Base-by-base conservation (phyloP, 2,888 invertebrate genomes). In the Neoascia interrupta region DNA sequence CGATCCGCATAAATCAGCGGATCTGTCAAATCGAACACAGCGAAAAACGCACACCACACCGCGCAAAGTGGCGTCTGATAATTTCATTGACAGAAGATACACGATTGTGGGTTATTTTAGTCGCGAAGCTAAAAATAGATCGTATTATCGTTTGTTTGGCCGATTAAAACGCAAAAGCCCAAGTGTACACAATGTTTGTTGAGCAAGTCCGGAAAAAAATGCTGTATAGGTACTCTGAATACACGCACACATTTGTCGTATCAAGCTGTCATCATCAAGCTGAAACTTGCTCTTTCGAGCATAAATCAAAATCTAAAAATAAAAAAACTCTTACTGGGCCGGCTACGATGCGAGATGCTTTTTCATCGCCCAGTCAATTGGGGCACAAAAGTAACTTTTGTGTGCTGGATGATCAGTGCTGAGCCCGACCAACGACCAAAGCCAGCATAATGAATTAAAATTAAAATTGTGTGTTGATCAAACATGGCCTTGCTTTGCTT, bases 281-380 rank as follows among this genome's bases (percentile, higher is more conserved):
- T 23, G 47, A 47, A 45, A 28, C 23, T 47, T 61, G 10, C 8
- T 31, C 18, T 31, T 34, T 6, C 8, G 54, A 73, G 72, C 79
- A 79, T 68, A 79, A 79, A 79, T 72, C 79, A 72, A 56, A n/a
- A 61, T 66, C 79, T 79, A 79, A 79, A 79, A 79, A 79, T 79
- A 79, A 68, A 61, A 68, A n/a, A n/a, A 56, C 72, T 61, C 72
- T 79, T 79, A 79, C 79, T 66, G 53, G 54, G 61, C 49, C 37
- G 60, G 16, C 10, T 19, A 36, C 64, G 66, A 75, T 56, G 49
- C 41, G 37, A 56, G 75, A 75, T 76, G 70, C 76, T 72, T 76
- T 76, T 76, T 10, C 70, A 76, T 76, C 60, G 53, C 23, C n/a
- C n/a, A 54, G 5, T 47, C 72, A 76, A 76, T 70, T 76, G 60